These are phyloP conservation scores for Synanthedon formicaeformis DNA, from an alignment of 2,888 invertebrate species.

Conservation along the genomic window DNA sequence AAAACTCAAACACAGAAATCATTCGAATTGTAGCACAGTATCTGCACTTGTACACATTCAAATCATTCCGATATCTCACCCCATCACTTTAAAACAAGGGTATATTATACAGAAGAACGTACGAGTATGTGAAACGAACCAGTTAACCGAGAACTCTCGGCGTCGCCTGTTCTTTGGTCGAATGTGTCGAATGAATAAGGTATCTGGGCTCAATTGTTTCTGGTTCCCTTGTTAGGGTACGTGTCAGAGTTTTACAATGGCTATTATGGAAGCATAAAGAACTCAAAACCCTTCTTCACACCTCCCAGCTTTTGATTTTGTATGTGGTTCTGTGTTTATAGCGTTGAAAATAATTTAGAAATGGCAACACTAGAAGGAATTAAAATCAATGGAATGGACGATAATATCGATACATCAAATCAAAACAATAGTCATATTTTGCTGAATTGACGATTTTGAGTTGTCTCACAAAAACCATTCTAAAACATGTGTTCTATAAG, in stretches of 20 bases:
- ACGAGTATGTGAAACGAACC: background rate
- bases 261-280: slow-evolving; percentile 38
- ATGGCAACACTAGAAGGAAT: background rate
- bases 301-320: slow-evolving; percentile 32
- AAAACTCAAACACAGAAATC: too few relatives aligned
- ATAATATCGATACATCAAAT: too few relatives aligned
- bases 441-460: too few relatives aligned
- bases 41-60: background rate
- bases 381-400: too few relatives aligned
- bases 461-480: too few relatives aligned
- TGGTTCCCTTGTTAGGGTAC: slow-evolving; percentile 14
- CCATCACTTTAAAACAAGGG: background rate
- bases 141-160: background rate
- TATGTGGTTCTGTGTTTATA: slow-evolving; percentile 16
- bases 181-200: slow-evolving; percentile 2
- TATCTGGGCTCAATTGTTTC: slow-evolving; percentile 9
- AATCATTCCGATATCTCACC: background rate
- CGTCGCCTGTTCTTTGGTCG: background rate
- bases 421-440: too few relatives aligned
- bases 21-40: too few relatives aligned
- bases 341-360: background rate
- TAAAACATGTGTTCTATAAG: too few relatives aligned
- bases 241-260: slow-evolving; percentile 38
- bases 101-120: too few relatives aligned
- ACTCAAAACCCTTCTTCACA: slow-evolving; percentile 35